Evolutionary conservation across 2,888 invertebrate species (phyloP).

Genomic region (Tuberolachnus salignus): DNA sequence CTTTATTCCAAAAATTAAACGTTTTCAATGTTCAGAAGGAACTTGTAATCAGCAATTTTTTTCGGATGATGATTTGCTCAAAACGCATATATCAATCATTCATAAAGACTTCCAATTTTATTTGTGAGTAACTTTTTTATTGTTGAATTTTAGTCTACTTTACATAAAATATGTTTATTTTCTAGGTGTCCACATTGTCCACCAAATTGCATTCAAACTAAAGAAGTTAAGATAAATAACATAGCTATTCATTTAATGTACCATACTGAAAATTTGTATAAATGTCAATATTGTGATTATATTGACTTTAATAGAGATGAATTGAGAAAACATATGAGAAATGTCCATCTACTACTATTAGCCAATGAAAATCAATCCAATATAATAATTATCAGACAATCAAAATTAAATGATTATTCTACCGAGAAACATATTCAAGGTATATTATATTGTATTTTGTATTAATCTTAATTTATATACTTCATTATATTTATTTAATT

Average conservation of each 20-base stretch:
- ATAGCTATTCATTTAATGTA: constrained; percentile 76
- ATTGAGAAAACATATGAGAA: constrained; percentile 42
- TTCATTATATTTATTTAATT: background rate
- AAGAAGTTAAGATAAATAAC: constrained; percentile 64
- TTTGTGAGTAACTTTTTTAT: constrained; percentile 64
- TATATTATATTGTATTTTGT: constrained; percentile 6
- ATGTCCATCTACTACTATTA: constrained; percentile 12
- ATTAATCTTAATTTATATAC: background rate
- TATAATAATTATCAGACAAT: constrained; percentile 39
- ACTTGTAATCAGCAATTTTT: constrained; percentile 27
- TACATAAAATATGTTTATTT: constrained; percentile 58
- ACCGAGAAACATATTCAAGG: constrained; percentile 24
- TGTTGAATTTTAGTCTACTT: constrained; percentile 63
- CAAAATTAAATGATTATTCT: constrained; percentile 13
- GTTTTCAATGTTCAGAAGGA: constrained; percentile 75
- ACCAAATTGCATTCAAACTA: constrained; percentile 61
- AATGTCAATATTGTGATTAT: constrained; percentile 74
- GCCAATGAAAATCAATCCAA: constrained; percentile 25
- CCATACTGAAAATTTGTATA: constrained; percentile 76
- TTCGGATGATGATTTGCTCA: constrained; percentile 26
- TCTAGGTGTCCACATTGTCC: constrained; percentile 78
- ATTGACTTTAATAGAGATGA: constrained; percentile 67
- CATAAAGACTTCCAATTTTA: constrained; percentile 74
- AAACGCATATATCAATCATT: constrained; percentile 64
- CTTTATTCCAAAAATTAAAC: constrained; percentile 66